A percentile compares a stretch with the other conserved stretches of the same genome.
phyloP scores from a whole-genome alignment of 2,797 vertebrate species.

The Muscicapa striata region DNA sequence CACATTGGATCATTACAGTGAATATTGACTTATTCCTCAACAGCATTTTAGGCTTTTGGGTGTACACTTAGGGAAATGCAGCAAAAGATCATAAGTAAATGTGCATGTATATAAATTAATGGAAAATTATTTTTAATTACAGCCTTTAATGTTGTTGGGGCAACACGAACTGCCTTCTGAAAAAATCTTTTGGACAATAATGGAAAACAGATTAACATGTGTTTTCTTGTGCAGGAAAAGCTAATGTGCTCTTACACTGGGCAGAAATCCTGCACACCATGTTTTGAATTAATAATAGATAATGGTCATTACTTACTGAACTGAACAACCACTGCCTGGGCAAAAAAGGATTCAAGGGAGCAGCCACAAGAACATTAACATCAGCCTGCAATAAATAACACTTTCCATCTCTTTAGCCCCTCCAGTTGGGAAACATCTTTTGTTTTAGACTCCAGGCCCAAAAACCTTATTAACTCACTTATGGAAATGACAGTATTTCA shows the following conservation, averaged over 20 bases:
- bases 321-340: not conserved
- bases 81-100: not conserved
- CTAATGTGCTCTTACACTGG: not conserved
- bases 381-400: not conserved
- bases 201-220: constrained; percentile 41
- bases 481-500: constrained; percentile 22
- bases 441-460: not conserved
- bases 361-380: not conserved
- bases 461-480: not conserved
- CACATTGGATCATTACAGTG: not conserved
- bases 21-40: not conserved
- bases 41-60: not conserved
- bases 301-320: constrained; percentile 4
- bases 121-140: constrained; percentile 40
- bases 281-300: constrained; percentile 33
- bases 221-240: constrained; percentile 33
- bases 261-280: not conserved
- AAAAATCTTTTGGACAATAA: constrained; percentile 42
- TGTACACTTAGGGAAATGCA: not conserved
- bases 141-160: constrained; percentile 1
- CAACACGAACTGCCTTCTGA: not conserved
- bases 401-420: not conserved
- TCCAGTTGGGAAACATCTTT: not conserved
- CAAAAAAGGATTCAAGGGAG: not conserved
- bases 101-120: constrained; percentile 23